These are phyloP conservation scores for Drosophila mojavensis DNA, from an alignment of 1,140 invertebrate species.

Conservation along the genomic window DNA sequence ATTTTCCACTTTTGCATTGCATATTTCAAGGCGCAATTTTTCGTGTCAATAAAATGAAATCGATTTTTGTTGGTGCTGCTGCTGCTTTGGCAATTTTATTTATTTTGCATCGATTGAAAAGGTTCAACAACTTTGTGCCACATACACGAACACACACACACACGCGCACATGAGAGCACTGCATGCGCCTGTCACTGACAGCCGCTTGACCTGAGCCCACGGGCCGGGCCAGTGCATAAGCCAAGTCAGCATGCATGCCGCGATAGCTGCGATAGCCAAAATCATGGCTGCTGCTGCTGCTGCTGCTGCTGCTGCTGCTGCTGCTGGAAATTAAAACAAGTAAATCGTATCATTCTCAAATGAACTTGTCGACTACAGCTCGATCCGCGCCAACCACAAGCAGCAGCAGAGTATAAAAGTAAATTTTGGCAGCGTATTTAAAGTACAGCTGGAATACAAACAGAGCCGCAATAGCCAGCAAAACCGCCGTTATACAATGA, in stretches of 20 bases:
- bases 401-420: conserved; percentile 61
- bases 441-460: conserved; percentile 42
- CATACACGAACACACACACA: conserved; percentile 52
- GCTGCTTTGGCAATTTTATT: neutral
- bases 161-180: neutral
- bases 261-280: neutral
- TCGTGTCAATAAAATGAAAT: conserved; percentile 78
- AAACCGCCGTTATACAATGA: conserved; percentile 44
- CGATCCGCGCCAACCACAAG: conserved; percentile 2
- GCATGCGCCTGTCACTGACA: conserved; percentile 37
- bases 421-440: conserved; percentile 75
- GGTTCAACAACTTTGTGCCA: conserved; percentile 70
- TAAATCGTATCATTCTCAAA: conserved; percentile 56
- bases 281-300: neutral
- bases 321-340: conserved; percentile 19
- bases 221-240: neutral
- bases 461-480: conserved; percentile 20
- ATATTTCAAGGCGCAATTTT: conserved; percentile 79
- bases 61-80: conserved; percentile 47
- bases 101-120: conserved; percentile 38
- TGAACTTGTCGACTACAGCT: conserved; percentile 53
- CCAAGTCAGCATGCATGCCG: neutral
- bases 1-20: conserved; percentile 70
- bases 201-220: conserved; percentile 34
- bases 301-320: neutral